Evolutionary conservation across 1,140 invertebrate species (phyloP).

Genomic region (Delia radicum): DNA sequence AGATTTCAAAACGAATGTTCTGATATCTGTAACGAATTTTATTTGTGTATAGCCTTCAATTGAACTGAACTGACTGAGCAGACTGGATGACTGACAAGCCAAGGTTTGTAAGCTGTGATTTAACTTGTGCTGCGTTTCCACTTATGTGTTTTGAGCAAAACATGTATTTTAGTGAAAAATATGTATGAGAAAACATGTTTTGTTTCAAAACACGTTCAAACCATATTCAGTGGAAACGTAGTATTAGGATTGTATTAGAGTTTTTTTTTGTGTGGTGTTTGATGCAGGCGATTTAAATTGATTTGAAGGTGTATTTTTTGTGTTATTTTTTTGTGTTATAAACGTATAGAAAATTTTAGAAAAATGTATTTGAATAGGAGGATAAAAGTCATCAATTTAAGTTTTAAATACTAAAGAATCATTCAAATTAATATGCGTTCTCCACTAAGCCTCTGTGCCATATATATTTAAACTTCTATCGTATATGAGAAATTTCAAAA

Average conservation of each 20-base stretch:
- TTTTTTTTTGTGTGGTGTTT: background rate
- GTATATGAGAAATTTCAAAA: no score
- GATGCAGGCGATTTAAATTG: conserved; percentile 1
- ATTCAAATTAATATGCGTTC: no score
- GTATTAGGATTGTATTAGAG: background rate
- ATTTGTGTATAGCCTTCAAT: background rate
- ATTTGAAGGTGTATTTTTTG: background rate
- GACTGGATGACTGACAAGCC: background rate
- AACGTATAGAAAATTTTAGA: background rate
- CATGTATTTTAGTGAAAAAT: no score
- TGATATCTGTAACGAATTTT: background rate
- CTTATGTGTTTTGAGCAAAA: no score
- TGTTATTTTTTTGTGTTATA: background rate
- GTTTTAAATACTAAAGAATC: background rate
- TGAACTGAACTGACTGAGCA: background rate
- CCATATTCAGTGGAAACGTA: no score
- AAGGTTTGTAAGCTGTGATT: background rate
- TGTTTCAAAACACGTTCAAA: no score
- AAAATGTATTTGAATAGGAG: background rate
- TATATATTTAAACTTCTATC: no score
- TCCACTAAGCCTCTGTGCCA: no score
- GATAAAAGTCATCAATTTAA: background rate
- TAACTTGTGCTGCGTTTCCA: no score
- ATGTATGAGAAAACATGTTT: no score
- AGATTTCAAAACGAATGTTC: conserved; percentile 1